Evolutionary conservation across 2,888 invertebrate species (phyloP).

Genomic region (Cataglyphis cursor): DNA sequence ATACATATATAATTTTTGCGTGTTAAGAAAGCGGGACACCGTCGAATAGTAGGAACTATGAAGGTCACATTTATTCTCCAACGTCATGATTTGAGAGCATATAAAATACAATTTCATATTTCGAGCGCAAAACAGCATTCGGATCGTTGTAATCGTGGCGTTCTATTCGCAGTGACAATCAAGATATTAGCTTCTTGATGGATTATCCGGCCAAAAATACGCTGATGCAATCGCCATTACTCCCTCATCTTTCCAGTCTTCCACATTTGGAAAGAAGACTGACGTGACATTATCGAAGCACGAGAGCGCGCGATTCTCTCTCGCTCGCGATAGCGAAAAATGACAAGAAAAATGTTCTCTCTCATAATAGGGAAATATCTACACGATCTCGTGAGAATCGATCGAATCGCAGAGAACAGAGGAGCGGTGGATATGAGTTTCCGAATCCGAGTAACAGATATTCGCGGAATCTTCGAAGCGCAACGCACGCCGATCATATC

Average conservation of each 20-base stretch:
- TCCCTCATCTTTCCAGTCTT: slow-evolving; percentile 31
- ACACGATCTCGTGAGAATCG: slow-evolving; percentile 25
- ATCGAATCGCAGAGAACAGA: slow-evolving; percentile 18
- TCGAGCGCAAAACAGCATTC: not conserved
- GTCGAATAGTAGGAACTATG: not conserved
- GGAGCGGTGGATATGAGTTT: slow-evolving; percentile 9
- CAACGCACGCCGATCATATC: slow-evolving; percentile 42
- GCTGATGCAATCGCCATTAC: slow-evolving; percentile 10
- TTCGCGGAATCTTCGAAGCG: slow-evolving; percentile 54
- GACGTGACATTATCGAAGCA: slow-evolving; percentile 30
- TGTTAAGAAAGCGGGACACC: not conserved
- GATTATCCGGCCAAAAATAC: slow-evolving; percentile 22
- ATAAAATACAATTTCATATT: too few relatives aligned
- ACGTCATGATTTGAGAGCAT: not conserved
- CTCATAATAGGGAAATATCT: slow-evolving; percentile 30
- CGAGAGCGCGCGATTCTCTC: slow-evolving; percentile 9
- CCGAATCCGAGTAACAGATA: slow-evolving; percentile 43
- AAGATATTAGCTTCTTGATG: slow-evolving; percentile 50
- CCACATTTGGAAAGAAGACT: slow-evolving; percentile 8
- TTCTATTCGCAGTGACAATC: slow-evolving; percentile 7
- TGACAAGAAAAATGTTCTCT: slow-evolving; percentile 32
- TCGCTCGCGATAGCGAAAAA: not conserved
- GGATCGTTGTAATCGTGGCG: not conserved
- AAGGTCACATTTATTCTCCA: not conserved
- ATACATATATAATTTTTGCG: not conserved